Base-by-base conservation (phyloP, 2,797 vertebrate species). In the Intellagama lesueurii region DNA sequence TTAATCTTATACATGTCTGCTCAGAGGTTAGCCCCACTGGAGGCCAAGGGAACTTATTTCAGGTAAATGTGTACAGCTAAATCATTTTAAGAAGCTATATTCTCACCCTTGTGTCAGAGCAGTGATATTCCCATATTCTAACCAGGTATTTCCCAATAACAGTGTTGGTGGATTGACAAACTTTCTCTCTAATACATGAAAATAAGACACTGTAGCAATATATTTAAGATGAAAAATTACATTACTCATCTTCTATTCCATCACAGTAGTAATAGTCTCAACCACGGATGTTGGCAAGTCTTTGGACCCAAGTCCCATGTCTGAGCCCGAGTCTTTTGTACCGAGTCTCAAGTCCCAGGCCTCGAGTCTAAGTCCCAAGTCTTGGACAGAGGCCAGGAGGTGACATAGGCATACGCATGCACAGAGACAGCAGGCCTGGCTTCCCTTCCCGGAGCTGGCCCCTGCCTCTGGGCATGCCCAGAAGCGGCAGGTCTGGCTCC, bases 11-110 rank as follows among this genome's bases (percentile, higher is more conserved):
- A 84, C 30, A 52, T 35, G 14, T 40, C 70, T 69, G 44, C 32
- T 35, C 17, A 78, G 44, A 78, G 24, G n/a, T 40, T 35, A 60
- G 49, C 5, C 52, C 72, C 12, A 75, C 9, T 47, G 44, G 30
- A 83, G 47, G 47, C 9, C 28, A 49, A 70, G 6, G 30, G 30
- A 72, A 72, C 4, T 6, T 75, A 35, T 32, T 32, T 32, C 11
- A 32, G 32, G 12, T 72, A 72, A 72, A n/a, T 75, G 32, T 32
- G 72, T 17, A 32, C 32, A 75, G 30, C 22, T 35, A 47, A 76
- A 73, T 81, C 16, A 44, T 56, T 81, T 75, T 72, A 89, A 70
- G 60, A 76, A 52, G n/a, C 26, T 66, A 89, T 64, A 76, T 73
- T 17, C 9, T 86, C 40, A 85, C 17, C 66, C n/a, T 84, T 44